Conservation (phyloP, 2,797 vertebrate genomes). For the Enteromius unitaeniatus region DNA sequence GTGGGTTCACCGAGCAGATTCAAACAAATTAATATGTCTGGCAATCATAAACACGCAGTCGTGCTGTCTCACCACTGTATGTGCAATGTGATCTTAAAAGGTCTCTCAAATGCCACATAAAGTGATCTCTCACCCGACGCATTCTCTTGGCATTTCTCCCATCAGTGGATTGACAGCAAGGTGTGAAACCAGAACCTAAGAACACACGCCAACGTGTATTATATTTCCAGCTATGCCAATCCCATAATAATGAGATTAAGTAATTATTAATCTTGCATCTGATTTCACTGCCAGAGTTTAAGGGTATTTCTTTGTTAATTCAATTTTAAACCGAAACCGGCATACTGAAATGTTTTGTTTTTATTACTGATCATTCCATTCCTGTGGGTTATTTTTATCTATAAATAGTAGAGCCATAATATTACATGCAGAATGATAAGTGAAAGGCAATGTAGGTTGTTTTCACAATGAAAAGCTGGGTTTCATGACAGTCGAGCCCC, state of each 20-base stretch:
- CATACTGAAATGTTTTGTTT: not conserved
- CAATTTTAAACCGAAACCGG: not conserved
- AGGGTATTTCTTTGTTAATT: conserved; percentile 9
- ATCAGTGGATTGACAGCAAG: conserved; percentile 22
- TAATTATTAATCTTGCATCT: conserved; percentile 13
- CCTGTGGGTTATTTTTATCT: conserved; percentile 39
- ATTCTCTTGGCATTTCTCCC: conserved; percentile 47
- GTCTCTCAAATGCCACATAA: conserved; percentile 49
- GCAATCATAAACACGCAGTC: conserved; percentile 49
- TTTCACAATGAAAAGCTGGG: conserved; percentile 64
- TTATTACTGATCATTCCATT: conserved; percentile 20
- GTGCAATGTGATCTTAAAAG: conserved; percentile 29
- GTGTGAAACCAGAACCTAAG: conserved; percentile 32
- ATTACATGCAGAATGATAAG: conserved; percentile 61
- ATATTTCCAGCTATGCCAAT: not conserved
- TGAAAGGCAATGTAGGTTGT: conserved; percentile 53
- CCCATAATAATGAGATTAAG: conserved; percentile 11
- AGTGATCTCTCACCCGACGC: conserved; percentile 29
- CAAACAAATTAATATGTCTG: conserved; percentile 56
- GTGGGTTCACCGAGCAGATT: conserved; percentile 47
- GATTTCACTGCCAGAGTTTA: conserved; percentile 16
- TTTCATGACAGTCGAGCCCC: conserved; percentile 66
- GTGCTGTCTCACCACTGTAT: conserved; percentile 21
- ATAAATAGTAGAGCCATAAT: conserved; percentile 44
- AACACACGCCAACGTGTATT: conserved; percentile 1